Percentiles rank a stretch among this genome's conserved stretches.
Evolutionary conservation across 2,888 invertebrate genomes (phyloP).

Genomic region (Hesperia comma): DNA sequence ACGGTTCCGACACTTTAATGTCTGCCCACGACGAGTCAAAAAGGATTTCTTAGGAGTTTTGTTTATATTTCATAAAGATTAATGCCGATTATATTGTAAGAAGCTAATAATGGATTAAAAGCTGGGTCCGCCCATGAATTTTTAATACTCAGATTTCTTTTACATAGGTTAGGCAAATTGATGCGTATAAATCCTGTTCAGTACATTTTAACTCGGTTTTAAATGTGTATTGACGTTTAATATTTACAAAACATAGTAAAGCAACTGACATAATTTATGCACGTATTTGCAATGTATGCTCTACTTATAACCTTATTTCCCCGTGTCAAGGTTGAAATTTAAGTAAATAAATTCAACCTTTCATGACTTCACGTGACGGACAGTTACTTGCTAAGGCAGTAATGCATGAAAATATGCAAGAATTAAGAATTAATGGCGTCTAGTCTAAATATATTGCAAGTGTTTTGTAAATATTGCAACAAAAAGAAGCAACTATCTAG

Average conservation of each 20-base stretch:
- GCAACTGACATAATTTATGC: neutral
- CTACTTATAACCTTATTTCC: conserved; percentile 22
- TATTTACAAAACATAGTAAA: neutral
- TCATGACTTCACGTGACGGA: conserved; percentile 24
- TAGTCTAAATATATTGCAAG: conserved; percentile 30
- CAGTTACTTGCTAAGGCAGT: conserved; percentile 39
- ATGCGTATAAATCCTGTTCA: no score
- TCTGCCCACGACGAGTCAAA: no score
- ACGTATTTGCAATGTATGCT: neutral
- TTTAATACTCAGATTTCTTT: no score
- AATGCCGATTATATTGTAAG: no score
- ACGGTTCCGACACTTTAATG: no score
- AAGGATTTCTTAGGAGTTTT: no score
- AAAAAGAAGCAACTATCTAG: conserved; percentile 4
- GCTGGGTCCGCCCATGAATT: no score
- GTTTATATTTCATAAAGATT: no score
- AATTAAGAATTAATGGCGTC: conserved; percentile 33
- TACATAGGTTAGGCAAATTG: no score
- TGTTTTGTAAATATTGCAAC: conserved; percentile 36
- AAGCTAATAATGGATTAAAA: no score
- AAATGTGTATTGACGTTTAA: no score
- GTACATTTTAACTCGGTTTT: no score
- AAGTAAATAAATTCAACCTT: conserved; percentile 13
- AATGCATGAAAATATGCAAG: conserved; percentile 42
- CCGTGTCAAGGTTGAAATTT: conserved; percentile 18